Percentiles rank a stretch among this genome's conserved stretches.
Conservation (phyloP, 2,113 vertebrate species). For the Deroptyus accipitrinus region DNA sequence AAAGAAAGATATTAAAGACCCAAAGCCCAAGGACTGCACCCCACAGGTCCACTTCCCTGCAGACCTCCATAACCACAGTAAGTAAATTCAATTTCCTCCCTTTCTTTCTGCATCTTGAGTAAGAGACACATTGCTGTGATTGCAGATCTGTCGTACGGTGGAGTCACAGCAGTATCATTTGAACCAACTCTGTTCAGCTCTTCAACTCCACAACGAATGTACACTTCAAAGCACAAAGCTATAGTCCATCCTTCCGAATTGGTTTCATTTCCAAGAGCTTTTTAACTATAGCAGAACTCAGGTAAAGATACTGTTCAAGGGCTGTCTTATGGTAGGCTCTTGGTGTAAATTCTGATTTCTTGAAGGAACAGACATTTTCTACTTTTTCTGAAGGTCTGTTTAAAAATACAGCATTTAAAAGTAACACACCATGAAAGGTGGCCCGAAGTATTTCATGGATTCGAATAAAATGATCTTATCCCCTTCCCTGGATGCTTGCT, state of each 20-base stretch:
- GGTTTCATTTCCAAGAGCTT: background rate
- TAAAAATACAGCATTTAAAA: background rate
- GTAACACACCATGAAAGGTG: background rate
- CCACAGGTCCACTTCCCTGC: background rate
- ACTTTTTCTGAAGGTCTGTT: background rate
- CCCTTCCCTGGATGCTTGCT: background rate
- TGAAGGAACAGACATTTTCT: background rate
- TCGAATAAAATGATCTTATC: background rate
- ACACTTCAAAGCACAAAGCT: background rate
- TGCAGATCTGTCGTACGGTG: background rate
- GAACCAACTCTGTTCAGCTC: background rate
- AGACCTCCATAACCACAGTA: background rate
- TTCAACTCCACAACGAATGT: background rate
- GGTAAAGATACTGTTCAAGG: background rate
- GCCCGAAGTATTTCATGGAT: background rate
- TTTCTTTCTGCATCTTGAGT: conserved; percentile 32
- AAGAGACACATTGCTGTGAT: background rate
- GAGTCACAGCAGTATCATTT: background rate
- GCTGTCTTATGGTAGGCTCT: background rate
- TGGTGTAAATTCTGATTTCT: background rate
- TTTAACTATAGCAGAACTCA: background rate
- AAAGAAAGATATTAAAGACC: background rate
- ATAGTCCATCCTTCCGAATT: background rate
- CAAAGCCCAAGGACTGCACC: background rate
- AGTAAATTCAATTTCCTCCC: background rate